Evolutionary conservation across 2,797 vertebrate genomes (phyloP).

Genomic region (Novumbra hubbsi): DNA sequence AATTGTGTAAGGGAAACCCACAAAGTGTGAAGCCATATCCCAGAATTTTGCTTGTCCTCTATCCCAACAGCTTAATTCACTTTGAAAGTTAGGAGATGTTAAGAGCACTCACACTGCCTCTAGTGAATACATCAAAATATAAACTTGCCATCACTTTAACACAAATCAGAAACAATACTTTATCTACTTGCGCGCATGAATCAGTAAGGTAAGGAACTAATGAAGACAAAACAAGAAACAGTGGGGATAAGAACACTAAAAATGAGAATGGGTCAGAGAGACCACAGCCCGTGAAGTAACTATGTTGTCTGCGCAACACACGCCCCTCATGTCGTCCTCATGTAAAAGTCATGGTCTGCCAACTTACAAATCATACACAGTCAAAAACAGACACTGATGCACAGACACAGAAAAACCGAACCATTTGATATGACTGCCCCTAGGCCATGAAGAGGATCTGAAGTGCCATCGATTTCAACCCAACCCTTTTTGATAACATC

Average conservation of each 20-base stretch:
- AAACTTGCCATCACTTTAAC: no score
- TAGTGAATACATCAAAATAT: no score
- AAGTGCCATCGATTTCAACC: not conserved
- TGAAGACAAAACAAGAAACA: not conserved
- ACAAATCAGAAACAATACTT: not conserved
- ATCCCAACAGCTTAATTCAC: no score
- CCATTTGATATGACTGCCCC: conserved; percentile 30
- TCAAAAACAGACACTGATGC: not conserved
- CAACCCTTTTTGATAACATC: not conserved
- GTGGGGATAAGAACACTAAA: not conserved
- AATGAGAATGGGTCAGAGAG: not conserved
- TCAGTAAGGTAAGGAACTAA: not conserved
- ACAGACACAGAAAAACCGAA: conserved; percentile 9
- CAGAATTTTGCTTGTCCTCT: no score
- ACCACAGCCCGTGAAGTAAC: not conserved
- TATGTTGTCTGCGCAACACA: not conserved
- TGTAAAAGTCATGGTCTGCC: conserved; percentile 50
- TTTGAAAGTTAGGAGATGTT: no score
- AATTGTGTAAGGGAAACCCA: no score
- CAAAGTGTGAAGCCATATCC: no score
- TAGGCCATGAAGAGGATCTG: not conserved
- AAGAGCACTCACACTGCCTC: no score
- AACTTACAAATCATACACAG: conserved; percentile 33
- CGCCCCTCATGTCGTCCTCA: conserved; percentile 17
- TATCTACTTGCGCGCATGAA: not conserved